phyloP scores from a whole-genome alignment of 2,113 vertebrate species.

The Orientallactaga bullata region DNA sequence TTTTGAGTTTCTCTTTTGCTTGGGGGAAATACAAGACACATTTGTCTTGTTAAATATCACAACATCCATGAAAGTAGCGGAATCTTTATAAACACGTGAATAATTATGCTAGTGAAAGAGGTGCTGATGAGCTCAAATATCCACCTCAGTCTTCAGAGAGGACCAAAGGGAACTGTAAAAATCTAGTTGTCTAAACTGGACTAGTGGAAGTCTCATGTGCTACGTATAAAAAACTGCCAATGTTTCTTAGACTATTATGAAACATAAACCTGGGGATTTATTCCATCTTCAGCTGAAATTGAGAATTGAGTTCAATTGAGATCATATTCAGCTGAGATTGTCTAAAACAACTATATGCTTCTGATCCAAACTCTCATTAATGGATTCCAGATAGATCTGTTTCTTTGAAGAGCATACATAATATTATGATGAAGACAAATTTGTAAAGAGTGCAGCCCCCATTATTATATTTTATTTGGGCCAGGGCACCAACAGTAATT shows the following conservation, averaged over 20 bases:
- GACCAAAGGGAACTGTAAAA: background rate
- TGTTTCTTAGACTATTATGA: background rate
- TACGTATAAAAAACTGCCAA: background rate
- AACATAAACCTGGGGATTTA: background rate
- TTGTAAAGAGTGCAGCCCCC: fast-evolving
- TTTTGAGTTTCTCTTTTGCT: background rate
- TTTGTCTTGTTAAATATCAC: background rate
- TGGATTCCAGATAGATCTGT: background rate
- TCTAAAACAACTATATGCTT: background rate
- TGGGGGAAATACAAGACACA: background rate
- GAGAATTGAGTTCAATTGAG: no score
- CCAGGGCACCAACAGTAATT: background rate
- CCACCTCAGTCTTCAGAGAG: background rate
- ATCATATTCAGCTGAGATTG: background rate
- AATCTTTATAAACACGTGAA: background rate
- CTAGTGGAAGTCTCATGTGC: background rate
- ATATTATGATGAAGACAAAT: background rate
- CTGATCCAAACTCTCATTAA: background rate
- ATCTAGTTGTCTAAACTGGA: background rate
- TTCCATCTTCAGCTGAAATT: background rate
- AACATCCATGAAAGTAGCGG: background rate
- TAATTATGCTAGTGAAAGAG: background rate
- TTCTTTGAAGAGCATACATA: background rate
- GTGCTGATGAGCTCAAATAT: background rate
- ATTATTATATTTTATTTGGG: background rate